Conservation (phyloP, 2,113 vertebrate species). For the Sylvietta virens region DNA sequence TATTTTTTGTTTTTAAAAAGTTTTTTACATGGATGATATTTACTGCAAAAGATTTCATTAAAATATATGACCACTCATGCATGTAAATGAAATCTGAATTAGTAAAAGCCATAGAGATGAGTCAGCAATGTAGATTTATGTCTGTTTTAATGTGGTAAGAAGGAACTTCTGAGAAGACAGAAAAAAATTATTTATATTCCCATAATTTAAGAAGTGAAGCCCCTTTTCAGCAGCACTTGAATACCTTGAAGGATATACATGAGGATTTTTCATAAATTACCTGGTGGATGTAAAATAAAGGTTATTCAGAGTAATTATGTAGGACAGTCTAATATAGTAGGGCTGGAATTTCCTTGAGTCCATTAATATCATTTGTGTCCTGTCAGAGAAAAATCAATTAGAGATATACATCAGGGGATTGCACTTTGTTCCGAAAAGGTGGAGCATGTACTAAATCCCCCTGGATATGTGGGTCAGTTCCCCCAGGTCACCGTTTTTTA, state of each 20-base stretch:
- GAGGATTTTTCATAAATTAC: not conserved
- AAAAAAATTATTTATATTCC: not conserved
- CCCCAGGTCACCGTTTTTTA: not conserved
- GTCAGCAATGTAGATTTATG: constrained; percentile 4
- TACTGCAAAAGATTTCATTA: not conserved
- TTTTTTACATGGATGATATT: not conserved
- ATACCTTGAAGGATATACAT: not conserved
- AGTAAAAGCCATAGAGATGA: not conserved
- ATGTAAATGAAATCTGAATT: not conserved
- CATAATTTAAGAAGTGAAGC: not conserved
- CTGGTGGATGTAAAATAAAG: not conserved
- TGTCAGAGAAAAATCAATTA: not conserved
- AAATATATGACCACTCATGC: not conserved
- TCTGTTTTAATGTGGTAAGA: not conserved
- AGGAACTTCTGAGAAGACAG: not conserved
- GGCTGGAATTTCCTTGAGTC: not conserved
- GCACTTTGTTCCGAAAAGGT: not conserved
- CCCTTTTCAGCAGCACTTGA: not conserved
- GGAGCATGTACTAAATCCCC: not conserved
- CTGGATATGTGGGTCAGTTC: not conserved
- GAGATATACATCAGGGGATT: not conserved
- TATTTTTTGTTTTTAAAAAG: not conserved
- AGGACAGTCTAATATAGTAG: not conserved
- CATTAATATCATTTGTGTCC: constrained; percentile 1
- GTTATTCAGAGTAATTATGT: not conserved